These are phyloP conservation scores for Mactromeris polynyma DNA, from an alignment of 2,888 invertebrate species.

Conservation along the genomic window DNA sequence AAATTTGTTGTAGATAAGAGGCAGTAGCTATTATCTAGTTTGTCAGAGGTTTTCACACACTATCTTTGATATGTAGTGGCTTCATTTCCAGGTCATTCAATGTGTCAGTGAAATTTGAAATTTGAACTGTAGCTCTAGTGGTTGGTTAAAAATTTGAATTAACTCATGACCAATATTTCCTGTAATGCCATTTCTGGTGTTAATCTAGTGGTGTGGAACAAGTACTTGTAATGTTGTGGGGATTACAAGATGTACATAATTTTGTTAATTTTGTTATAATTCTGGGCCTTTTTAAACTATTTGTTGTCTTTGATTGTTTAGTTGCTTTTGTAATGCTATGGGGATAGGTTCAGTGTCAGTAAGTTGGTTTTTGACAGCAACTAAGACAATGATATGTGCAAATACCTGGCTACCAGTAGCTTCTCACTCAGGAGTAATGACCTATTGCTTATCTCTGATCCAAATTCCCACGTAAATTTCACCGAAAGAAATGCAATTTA, in stretches of 20 bases:
- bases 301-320: too few relatives aligned
- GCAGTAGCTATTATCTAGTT: conserved; percentile 8
- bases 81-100: neutral
- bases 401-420: neutral
- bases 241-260: too few relatives aligned
- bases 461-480: neutral
- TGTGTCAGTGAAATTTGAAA: conserved; percentile 14
- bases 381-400: neutral
- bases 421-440: neutral
- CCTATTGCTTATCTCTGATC: neutral
- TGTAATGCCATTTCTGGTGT: too few relatives aligned
- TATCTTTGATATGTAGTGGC: conserved; percentile 16
- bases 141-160: neutral
- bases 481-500: neutral
- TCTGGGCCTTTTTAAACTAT: too few relatives aligned
- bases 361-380: neutral
- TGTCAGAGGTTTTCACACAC: conserved; percentile 2
- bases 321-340: too few relatives aligned
- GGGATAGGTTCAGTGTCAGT: neutral
- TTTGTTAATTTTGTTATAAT: too few relatives aligned
- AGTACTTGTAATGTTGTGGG: too few relatives aligned
- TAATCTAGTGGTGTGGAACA: too few relatives aligned
- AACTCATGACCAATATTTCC: neutral
- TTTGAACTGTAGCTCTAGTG: neutral
- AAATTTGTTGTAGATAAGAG: conserved; percentile 31